Conservation (phyloP, 2,797 vertebrate genomes). For the Rhincodon typus region DNA sequence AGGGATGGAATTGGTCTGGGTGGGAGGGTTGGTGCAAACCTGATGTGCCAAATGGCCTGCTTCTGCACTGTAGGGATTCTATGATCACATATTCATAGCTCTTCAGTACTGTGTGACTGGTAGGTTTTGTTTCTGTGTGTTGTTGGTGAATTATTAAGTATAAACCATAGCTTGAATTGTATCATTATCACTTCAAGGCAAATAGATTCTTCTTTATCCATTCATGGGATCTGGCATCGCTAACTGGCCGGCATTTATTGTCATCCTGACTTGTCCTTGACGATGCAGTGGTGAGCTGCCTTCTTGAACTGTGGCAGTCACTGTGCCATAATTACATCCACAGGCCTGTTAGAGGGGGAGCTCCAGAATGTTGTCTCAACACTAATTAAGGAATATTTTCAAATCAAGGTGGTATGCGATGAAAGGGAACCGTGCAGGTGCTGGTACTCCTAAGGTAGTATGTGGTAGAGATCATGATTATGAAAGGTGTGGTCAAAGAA, state of each 20-base stretch:
- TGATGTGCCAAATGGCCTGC: too few species aligned
- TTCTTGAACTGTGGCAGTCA: too few species aligned
- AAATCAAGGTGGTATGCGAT: not conserved
- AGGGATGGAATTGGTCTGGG: too few species aligned
- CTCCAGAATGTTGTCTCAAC: not conserved
- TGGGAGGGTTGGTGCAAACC: too few species aligned
- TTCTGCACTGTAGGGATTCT: too few species aligned
- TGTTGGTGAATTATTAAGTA: not conserved
- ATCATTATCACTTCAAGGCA: not conserved
- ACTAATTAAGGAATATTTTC: not conserved
- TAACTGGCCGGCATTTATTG: too few species aligned
- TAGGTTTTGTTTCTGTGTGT: not conserved
- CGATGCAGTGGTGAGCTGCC: too few species aligned
- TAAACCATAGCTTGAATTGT: not conserved
- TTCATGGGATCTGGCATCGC: not conserved
- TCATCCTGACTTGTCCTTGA: too few species aligned
- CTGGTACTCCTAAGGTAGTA: not conserved
- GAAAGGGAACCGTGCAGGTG: not conserved
- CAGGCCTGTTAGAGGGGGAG: too few species aligned
- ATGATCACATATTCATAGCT: not conserved
- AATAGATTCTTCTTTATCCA: not conserved
- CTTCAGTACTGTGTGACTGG: not conserved
- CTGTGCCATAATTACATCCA: too few species aligned
- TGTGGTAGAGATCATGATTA: not conserved
- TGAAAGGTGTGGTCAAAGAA: not conserved